Evolutionary conservation across 2,113 vertebrate species (phyloP).

Genomic region (Lycaon pictus): DNA sequence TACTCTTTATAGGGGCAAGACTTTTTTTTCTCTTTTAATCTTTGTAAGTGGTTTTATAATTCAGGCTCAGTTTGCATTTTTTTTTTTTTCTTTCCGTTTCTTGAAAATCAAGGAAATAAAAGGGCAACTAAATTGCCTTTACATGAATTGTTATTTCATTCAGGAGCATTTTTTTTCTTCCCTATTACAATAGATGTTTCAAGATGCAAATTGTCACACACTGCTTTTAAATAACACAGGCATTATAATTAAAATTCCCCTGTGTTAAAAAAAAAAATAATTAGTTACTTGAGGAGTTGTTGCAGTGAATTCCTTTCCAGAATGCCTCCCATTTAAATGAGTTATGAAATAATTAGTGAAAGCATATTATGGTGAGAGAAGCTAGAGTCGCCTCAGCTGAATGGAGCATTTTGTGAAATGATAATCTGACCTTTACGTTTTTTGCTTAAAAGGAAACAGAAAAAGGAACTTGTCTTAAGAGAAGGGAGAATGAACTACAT

Average conservation of each 20-base stretch:
- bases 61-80: slow-evolving; percentile 25
- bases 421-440: slow-evolving; percentile 81
- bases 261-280: slow-evolving; percentile 69
- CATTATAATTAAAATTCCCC: slow-evolving; percentile 81
- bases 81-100: not conserved
- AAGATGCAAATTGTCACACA: slow-evolving; percentile 75
- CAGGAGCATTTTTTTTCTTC: slow-evolving; percentile 38
- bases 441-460: slow-evolving; percentile 76
- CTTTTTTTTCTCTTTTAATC: slow-evolving; percentile 37
- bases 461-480: slow-evolving; percentile 68
- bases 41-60: slow-evolving; percentile 37
- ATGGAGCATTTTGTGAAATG: slow-evolving; percentile 72
- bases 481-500: slow-evolving; percentile 73
- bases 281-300: slow-evolving; percentile 75
- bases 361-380: slow-evolving; percentile 63
- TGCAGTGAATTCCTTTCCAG: slow-evolving; percentile 70
- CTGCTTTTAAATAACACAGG: slow-evolving; percentile 78
- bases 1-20: slow-evolving; percentile 1
- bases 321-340: slow-evolving; percentile 80
- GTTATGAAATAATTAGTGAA: slow-evolving; percentile 83
- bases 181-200: slow-evolving; percentile 74
- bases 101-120: slow-evolving; percentile 74
- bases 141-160: slow-evolving; percentile 68
- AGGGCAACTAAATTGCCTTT: slow-evolving; percentile 64
- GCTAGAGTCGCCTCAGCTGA: slow-evolving; percentile 27